Evolutionary conservation across 2,888 invertebrate species (phyloP), one percentile per base, ranked within the genome.

Genomic region (Mesopsocus fuscifrons): DNA sequence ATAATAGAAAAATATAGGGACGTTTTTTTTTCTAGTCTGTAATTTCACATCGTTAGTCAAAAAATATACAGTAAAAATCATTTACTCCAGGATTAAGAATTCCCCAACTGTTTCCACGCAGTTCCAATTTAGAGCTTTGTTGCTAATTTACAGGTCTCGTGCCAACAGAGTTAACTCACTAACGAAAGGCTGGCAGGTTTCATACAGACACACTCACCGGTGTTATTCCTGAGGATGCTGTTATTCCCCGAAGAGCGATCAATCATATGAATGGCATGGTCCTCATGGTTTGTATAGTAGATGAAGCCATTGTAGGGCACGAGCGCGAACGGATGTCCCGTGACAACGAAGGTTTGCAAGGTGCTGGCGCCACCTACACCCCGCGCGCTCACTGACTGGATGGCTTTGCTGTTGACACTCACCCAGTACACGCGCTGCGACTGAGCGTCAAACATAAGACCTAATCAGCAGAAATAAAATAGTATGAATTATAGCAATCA

Each of bases 371-470:
- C 42, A n/a, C n/a, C n/a, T n/a, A n/a, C n/a, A 9, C 54, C 57
- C 16, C 51, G 53, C 22, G 76, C 57, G 52, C 74, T 70, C 47
- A 71, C 64, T 57, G 69, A 78, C 53, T 76, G 70, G 47, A 76
- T 70, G 40, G 68, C 67, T 34, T 69, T 64, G 6, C 67, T 64
- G 34, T 64, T 64, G 8, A 53, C 56, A 52, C 72, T 73, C 2
- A 77, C 69, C 75, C 82, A 88, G 63, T 83, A 88, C 44, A 89
- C 59, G 2, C 72, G 66, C 47, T 68, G 61, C 1, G 61, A 58
- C 18, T 63, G 63, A 45, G 66, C 59, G 57, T 81, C 79, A 54
- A 77, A 59, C 11, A 67, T 64, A 52, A 81, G 55, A 56, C 76
- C 76, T 68, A 21, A 33, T 26, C 32, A 46, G 38, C 16, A 22